A percentile compares a stretch with the other conserved stretches of the same genome.
Evolutionary conservation across 2,888 invertebrate species (phyloP).

Genomic region (Lasius platythorax): DNA sequence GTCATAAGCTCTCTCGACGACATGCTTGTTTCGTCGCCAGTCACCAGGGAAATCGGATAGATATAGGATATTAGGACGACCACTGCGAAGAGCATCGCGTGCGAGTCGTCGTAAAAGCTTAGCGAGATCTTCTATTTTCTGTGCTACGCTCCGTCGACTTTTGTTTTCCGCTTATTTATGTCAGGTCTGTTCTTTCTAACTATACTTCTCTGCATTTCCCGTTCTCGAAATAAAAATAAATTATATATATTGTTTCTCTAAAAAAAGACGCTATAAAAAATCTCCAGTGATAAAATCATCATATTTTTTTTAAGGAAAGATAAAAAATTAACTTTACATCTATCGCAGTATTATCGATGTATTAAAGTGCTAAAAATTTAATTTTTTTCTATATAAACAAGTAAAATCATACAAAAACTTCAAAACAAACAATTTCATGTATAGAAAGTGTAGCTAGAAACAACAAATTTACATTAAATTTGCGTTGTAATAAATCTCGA

Average conservation of each 20-base stretch:
- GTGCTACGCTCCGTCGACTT: constrained; percentile 45
- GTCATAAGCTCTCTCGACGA: not conserved
- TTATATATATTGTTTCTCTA: not conserved
- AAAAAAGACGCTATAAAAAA: not conserved
- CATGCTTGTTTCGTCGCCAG: not conserved
- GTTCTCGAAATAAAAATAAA: not conserved
- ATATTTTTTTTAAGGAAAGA: not conserved
- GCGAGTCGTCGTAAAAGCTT: constrained; percentile 12
- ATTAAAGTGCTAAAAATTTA: constrained; percentile 5
- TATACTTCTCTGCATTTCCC: not conserved
- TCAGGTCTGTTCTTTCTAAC: constrained; percentile 5
- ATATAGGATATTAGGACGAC: constrained; percentile 48
- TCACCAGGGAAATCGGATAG: constrained; percentile 36
- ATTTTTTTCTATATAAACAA: not conserved
- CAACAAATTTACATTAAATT: constrained; percentile 15
- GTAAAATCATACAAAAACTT: not conserved
- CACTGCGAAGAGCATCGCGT: constrained; percentile 45
- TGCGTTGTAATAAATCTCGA: not conserved
- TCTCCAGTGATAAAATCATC: not conserved
- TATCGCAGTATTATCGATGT: not conserved
- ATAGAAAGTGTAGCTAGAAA: not conserved
- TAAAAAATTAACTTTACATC: not conserved
- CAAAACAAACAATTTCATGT: not conserved
- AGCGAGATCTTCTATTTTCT: constrained; percentile 47
- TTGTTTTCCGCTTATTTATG: constrained; percentile 53